phyloP scores from a whole-genome alignment of 1,140 invertebrate species.

The Aphis gossypii region DNA sequence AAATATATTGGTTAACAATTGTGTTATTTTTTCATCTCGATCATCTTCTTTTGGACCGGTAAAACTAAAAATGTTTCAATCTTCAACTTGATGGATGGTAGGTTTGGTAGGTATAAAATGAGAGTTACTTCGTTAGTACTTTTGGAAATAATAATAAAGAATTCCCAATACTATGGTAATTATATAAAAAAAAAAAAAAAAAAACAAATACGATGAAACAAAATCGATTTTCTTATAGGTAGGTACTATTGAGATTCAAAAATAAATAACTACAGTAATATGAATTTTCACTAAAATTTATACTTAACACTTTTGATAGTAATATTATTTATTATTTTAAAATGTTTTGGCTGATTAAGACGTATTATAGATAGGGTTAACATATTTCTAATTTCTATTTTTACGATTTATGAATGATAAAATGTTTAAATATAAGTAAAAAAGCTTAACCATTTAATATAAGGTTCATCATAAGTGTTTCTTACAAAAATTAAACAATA shows the following conservation, averaged over 20 bases:
- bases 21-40: too few relatives aligned
- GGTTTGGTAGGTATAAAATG: not conserved
- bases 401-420: too few relatives aligned
- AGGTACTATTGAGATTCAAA: not conserved
- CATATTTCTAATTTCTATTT: not conserved
- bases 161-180: too few relatives aligned
- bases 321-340: not conserved
- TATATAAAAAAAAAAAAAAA: not conserved
- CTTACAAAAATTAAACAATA: too few relatives aligned
- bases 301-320: not conserved
- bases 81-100: not conserved
- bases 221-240: not conserved
- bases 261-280: not conserved
- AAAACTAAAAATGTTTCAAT: not conserved
- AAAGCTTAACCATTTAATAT: too few relatives aligned
- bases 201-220: not conserved
- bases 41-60: not conserved
- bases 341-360: not conserved
- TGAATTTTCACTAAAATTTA: not conserved
- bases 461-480: too few relatives aligned
- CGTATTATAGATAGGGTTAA: not conserved
- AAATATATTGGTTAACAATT: too few relatives aligned
- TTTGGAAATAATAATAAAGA: too few relatives aligned
- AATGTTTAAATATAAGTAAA: too few relatives aligned
- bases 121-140: not conserved